These are phyloP conservation scores for Nyctibius grandis DNA, from an alignment of 2,797 vertebrate species.

Conservation along the genomic window DNA sequence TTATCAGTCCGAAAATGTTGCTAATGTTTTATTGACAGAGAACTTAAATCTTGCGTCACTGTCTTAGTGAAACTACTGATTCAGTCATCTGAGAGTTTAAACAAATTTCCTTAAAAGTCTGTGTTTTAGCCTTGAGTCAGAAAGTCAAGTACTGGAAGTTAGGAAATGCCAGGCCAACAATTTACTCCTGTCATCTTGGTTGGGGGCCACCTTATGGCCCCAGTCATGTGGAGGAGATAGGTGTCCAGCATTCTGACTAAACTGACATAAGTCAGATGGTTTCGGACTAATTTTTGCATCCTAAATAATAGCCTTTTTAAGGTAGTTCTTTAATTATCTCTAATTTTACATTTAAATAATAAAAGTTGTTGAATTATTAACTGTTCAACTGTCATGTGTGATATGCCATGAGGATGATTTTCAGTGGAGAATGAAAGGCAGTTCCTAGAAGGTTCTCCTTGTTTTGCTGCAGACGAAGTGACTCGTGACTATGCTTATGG, in stretches of 20 bases:
- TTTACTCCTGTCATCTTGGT: background rate
- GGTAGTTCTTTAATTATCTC: background rate
- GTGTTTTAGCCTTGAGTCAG: background rate
- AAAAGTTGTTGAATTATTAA: background rate
- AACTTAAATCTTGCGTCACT: background rate
- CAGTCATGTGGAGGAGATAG: background rate
- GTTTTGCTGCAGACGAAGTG: slow-evolving; percentile 83
- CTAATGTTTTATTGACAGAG: background rate
- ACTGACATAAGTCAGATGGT: background rate
- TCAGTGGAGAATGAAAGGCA: background rate
- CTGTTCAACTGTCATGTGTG: background rate
- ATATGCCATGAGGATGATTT: background rate
- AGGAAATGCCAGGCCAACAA: background rate
- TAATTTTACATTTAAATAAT: background rate
- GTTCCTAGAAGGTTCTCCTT: background rate
- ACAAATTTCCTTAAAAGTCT: background rate
- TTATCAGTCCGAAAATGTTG: background rate
- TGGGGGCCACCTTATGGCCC: background rate
- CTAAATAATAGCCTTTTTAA: background rate
- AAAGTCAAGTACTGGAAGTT: background rate
- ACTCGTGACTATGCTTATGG: slow-evolving; percentile 90
- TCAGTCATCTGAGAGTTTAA: background rate
- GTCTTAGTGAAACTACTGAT: background rate
- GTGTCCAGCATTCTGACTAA: background rate
- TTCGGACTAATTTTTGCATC: background rate